These are phyloP conservation scores for Eupeodes latifasciatus DNA, from an alignment of 2,888 invertebrate species.

Conservation along the genomic window DNA sequence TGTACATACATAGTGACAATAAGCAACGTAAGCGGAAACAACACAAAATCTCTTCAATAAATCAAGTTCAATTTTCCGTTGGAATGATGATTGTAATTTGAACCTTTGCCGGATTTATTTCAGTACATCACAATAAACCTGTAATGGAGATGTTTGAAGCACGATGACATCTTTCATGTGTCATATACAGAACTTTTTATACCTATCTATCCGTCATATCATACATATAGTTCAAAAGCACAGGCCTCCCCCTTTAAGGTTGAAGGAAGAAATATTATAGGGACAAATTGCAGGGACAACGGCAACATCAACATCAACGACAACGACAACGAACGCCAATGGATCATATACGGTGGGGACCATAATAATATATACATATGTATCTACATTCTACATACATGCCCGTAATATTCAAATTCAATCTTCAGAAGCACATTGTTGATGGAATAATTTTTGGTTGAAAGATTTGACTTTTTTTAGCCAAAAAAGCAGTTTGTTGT, in stretches of 20 bases:
- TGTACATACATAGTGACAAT: too few relatives aligned
- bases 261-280: background rate
- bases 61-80: slow-evolving; percentile 35
- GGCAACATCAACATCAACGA: background rate
- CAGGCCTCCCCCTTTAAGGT: background rate
- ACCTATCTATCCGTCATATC: background rate
- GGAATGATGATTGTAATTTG: slow-evolving; percentile 39
- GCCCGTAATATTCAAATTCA: slow-evolving; percentile 53
- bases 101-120: slow-evolving; percentile 40
- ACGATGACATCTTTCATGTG: slow-evolving; percentile 29
- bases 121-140: slow-evolving; percentile 26
- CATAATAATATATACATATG: slow-evolving; percentile 15
- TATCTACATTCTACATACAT: background rate
- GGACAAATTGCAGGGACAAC: slow-evolving; percentile 37
- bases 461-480: slow-evolving; percentile 38
- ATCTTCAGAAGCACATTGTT: slow-evolving; percentile 67
- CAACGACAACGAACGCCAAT: background rate
- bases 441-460: slow-evolving; percentile 71
- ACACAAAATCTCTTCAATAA: slow-evolving; percentile 28
- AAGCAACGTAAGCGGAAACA: background rate
- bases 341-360: background rate
- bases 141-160: slow-evolving; percentile 32
- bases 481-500: slow-evolving; percentile 44
- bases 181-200: background rate
- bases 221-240: too few relatives aligned